These are phyloP conservation scores for Drosophila colorata DNA, from an alignment of 2,888 invertebrate species.

Conservation along the genomic window DNA sequence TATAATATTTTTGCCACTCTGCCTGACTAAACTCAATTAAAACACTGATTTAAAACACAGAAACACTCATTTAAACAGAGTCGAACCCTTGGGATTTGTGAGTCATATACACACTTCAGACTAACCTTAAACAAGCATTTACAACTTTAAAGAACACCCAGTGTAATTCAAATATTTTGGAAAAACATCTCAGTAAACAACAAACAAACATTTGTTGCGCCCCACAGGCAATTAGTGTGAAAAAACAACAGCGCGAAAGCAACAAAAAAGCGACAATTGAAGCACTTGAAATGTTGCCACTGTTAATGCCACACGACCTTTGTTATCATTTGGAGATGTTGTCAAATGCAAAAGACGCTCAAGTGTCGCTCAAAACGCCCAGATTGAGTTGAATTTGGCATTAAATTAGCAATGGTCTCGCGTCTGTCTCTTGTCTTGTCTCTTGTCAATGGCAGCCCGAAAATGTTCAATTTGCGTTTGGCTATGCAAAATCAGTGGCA, in stretches of 20 bases:
- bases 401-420: conserved; percentile 55
- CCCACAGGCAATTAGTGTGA: conserved; percentile 59
- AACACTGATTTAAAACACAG: too few species aligned
- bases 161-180: conserved; percentile 3
- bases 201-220: conserved; percentile 30
- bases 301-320: conserved; percentile 61
- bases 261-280: conserved; percentile 19
- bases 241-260: conserved; percentile 23
- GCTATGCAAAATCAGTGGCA: conserved; percentile 48
- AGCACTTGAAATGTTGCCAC: conserved; percentile 65
- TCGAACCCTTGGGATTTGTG: too few species aligned
- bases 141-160: conserved; percentile 3
- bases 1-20: too few species aligned
- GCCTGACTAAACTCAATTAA: too few species aligned
- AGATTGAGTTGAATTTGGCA: conserved; percentile 26
- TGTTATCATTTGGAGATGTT: conserved; percentile 56
- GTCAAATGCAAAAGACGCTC: conserved; percentile 71
- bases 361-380: conserved; percentile 49
- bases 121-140: too few species aligned
- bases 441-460: conserved; percentile 51
- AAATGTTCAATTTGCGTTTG: conserved; percentile 52
- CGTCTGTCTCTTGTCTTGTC: conserved; percentile 35
- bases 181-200: conserved; percentile 29
- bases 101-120: too few species aligned
- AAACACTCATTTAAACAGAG: too few species aligned